Evolutionary conservation across 2,113 vertebrate species (phyloP), one percentile per base, ranked within the genome.

Genomic region (Kryptolebias marmoratus): DNA sequence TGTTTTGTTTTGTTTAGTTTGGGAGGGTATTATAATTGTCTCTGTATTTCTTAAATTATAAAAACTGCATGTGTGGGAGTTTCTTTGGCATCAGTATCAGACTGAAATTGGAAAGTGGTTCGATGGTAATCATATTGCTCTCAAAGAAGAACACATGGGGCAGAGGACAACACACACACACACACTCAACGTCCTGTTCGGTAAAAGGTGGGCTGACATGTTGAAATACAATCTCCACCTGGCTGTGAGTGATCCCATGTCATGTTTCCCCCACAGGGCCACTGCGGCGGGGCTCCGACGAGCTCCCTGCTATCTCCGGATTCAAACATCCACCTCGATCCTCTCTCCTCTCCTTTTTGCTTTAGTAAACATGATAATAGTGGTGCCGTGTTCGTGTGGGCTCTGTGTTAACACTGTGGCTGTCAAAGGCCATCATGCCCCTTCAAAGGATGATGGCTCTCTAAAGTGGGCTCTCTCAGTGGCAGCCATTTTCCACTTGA

Each of bases 401-500:
- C 81, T 86, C 84, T 75, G 9, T 90, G 90, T 92, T 91, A 92
- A 92, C 91, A 90, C 88, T 87, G 89, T 58, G 90, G 69, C 84
- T 91, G 91, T 93, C 92, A 92, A 86, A 90, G 90, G 87, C 88
- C 91, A 93, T 93, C 91, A 90, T 80, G 77, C 81, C 88, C 88
- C 89, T 90, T 93, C 91, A 93, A 93, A 93, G 83, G 82, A 85
- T 93, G 92, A 93, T 88, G 90, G 81, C 90, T 90, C 90, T 93
- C 90, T 93, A 91, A 93, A 93, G 89, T 93, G 91, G 87, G 86
- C 92, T 93, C 90, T 92, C 88, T 89, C 77, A 52, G 88, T 82
- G 86, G 90, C 86, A 87, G 82, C 91, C 90, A 93, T 93, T 93
- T 93, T 93, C 92, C 92, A 93, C 91, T 93, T 91, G 89, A 93